These are phyloP conservation scores for Caenorhabditis sulstoni DNA, from an alignment of 2,888 invertebrate species.

Conservation along the genomic window DNA sequence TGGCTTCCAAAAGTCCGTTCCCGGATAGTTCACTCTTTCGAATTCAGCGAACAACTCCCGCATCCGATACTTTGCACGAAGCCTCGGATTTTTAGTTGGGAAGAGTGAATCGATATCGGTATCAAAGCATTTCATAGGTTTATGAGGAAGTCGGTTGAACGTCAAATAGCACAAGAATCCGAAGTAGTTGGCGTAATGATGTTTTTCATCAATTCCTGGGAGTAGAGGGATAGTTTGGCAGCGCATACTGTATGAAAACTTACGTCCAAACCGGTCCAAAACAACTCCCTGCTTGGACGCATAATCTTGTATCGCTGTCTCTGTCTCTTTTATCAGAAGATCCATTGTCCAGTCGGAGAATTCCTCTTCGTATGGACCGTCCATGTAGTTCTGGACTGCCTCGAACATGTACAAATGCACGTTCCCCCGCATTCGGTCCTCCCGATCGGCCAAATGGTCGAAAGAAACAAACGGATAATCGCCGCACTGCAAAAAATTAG, in stretches of 20 bases:
- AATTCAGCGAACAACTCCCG: conserved; percentile 24
- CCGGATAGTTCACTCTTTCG: conserved; percentile 38
- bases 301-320: neutral
- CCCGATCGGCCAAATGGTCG: conserved; percentile 5
- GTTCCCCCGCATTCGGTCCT: conserved; percentile 2
- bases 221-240: neutral
- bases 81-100: neutral
- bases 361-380: neutral
- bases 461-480: conserved; percentile 9
- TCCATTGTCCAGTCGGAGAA: neutral
- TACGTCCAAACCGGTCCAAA: no score
- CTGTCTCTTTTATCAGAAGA: no score
- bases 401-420: conserved; percentile 34
- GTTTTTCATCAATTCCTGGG: conserved; percentile 7
- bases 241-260: neutral
- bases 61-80: conserved; percentile 3
- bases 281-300: no score
- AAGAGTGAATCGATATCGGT: conserved; percentile 14
- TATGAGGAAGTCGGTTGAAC: neutral
- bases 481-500: conserved; percentile 29
- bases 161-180: conserved; percentile 12
- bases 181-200: conserved; percentile 17
- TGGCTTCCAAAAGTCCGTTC: conserved; percentile 32
- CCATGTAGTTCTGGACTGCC: conserved; percentile 8
- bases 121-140: conserved; percentile 13